Percentiles rank a stretch among this genome's conserved stretches.
phyloP scores from a whole-genome alignment of 2,888 invertebrate species.

The Theodoxus fluviatilis region DNA sequence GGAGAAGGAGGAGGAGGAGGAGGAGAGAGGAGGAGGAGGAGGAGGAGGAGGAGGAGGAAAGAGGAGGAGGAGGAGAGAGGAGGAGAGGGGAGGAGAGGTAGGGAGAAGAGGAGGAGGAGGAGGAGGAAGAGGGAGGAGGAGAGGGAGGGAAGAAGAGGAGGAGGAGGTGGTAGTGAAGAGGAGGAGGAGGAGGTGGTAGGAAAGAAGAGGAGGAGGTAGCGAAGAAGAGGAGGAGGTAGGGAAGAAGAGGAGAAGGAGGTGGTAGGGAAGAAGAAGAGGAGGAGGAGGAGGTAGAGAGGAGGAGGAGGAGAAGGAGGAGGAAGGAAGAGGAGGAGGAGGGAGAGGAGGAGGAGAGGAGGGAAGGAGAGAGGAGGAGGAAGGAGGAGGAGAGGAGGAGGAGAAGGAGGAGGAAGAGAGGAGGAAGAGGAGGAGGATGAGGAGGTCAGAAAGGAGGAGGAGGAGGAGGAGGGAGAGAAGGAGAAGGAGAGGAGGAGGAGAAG shows the following conservation, averaged over 20 bases:
- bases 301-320: neutral
- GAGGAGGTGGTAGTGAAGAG: neutral
- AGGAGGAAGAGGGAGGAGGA: neutral
- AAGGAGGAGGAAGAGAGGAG: neutral
- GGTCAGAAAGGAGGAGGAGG: too few relatives aligned
- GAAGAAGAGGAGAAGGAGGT: neutral
- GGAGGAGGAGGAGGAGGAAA: neutral
- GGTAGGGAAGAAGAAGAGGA: slow-evolving; percentile 1
- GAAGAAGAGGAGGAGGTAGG: neutral
- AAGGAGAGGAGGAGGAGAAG: too few relatives aligned
- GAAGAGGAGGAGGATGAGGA: neutral
- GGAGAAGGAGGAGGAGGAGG: neutral
- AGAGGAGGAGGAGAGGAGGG: neutral
- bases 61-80: neutral
- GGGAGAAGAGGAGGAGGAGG: neutral
- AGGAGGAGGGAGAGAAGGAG: neutral
- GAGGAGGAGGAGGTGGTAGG: neutral
- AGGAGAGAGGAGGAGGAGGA: neutral
- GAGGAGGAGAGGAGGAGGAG: slow-evolving; percentile 19
- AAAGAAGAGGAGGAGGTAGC: neutral
- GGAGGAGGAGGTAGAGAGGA: neutral
- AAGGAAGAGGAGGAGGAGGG: neutral
- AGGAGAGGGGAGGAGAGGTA: neutral
- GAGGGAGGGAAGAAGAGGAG: neutral
- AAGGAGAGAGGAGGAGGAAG: slow-evolving; percentile 14